Base-by-base conservation (phyloP, 1,140 invertebrate genomes). In the Zaprionus davidi region DNA sequence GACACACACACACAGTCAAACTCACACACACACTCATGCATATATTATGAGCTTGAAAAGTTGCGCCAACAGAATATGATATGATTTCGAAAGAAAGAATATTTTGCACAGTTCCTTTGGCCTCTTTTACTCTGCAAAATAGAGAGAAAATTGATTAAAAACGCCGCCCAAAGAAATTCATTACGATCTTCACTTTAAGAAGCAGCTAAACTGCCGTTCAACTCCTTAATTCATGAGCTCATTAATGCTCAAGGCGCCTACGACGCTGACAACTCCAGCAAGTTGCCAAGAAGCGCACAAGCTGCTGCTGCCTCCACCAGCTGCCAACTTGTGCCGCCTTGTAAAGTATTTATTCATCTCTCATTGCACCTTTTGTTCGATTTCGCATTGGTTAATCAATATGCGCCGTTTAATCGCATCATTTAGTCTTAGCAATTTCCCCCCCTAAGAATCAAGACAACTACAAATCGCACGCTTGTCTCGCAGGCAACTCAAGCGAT, bases 311-410 rank as follows among this genome's bases (percentile, higher is more conserved):
- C 41, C 3, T 9, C 0, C 0, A 15, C 2, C 38, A 44, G 15
- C 36, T 1, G 11, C 4, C 20, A 6, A 4, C 46, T 41, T 41
- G 13, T 44, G 41, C 41, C 2, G 20, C 46, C 3, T 36, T 67
- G 36, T 65, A 63, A 63, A 77, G 72, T 68, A 62, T 60, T 73
- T 73, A 64, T 70, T 66, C 81, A 72, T 73, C 64, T 72, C n/a
- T n/a, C n/a, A 70, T 69, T 65, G 71, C 75, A 49, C 24, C 57
- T 70, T 56, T 62, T 69, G 60, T 62, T 71, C 51, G 34, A 20
- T 60, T 65, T 71, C 68, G 57, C 57, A 71, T 65, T 55, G 58
- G 59, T 65, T 65, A 71, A 71, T 76, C 73, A 71, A 76, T 71
- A 71, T 71, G 68, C 68, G 41, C 60, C 58, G 17, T 28, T 34